Conservation (phyloP, 2,113 vertebrate genomes). For the Menidia beryllina region DNA sequence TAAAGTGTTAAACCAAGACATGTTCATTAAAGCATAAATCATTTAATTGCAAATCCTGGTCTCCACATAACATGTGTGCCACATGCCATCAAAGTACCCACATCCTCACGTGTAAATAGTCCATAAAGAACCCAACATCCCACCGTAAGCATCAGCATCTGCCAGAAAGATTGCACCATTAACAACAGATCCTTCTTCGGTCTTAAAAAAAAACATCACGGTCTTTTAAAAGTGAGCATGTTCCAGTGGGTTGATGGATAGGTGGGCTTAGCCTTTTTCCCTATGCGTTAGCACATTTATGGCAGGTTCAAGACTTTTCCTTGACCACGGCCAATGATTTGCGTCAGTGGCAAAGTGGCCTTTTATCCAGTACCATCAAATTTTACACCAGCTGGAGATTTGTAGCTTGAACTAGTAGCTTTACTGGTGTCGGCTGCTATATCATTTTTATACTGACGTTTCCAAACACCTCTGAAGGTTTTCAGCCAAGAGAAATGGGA, state of each 20-base stretch:
- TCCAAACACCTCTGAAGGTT: not conserved
- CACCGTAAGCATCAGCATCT: slow-evolving; percentile 38
- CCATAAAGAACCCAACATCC: slow-evolving; percentile 36
- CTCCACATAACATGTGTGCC: slow-evolving; percentile 20
- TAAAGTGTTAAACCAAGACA: slow-evolving; percentile 25
- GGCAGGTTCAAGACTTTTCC: slow-evolving; percentile 39
- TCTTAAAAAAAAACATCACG: slow-evolving; percentile 1
- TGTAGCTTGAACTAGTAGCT: slow-evolving; percentile 26
- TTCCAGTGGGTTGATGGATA: slow-evolving; percentile 31
- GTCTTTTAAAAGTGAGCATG: slow-evolving; percentile 29
- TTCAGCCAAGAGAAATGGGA: slow-evolving; percentile 3
- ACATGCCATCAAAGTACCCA: slow-evolving; percentile 52
- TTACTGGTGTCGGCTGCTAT: slow-evolving; percentile 11
- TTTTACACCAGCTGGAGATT: slow-evolving; percentile 30
- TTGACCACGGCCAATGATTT: slow-evolving; percentile 33
- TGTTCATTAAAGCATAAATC: slow-evolving; percentile 45
- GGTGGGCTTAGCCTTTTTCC: slow-evolving; percentile 8
- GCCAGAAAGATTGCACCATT: slow-evolving; percentile 31
- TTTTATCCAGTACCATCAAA: slow-evolving; percentile 33
- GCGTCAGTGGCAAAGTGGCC: slow-evolving; percentile 30
- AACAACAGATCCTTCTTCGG: slow-evolving; percentile 17
- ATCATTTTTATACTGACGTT: slow-evolving; percentile 19
- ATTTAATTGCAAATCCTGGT: slow-evolving; percentile 18
- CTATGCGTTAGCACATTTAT: slow-evolving; percentile 36
- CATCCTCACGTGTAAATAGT: slow-evolving; percentile 36